Evolutionary conservation across 2,888 invertebrate species (phyloP).

Genomic region (Parascotia fuliginaria): DNA sequence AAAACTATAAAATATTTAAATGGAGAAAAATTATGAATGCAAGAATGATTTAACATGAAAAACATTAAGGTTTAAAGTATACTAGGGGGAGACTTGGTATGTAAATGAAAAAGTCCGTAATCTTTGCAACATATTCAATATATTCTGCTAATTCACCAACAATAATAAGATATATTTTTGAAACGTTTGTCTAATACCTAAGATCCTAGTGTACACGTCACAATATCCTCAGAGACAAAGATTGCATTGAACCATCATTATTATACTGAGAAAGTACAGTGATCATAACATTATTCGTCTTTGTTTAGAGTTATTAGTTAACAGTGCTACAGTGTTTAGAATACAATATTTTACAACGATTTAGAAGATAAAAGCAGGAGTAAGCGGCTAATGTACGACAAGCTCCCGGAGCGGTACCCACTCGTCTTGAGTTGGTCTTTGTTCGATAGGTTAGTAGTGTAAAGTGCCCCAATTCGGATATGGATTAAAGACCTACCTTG

Average conservation of each 20-base stretch:
- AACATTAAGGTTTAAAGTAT: slow-evolving; percentile 58
- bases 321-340: slow-evolving; percentile 76
- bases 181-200: slow-evolving; percentile 63
- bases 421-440: not conserved
- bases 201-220: slow-evolving; percentile 59
- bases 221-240: slow-evolving; percentile 78
- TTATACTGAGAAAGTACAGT: slow-evolving; percentile 74
- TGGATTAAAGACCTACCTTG: not conserved
- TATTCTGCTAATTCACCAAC: slow-evolving; percentile 81
- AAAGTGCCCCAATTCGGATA: not conserved
- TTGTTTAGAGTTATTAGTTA: slow-evolving; percentile 71
- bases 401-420: slow-evolving; percentile 16
- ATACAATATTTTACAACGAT: slow-evolving; percentile 75
- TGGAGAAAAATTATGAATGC: slow-evolving; percentile 68
- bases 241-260: slow-evolving; percentile 82
- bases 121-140: slow-evolving; percentile 82
- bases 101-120: slow-evolving; percentile 77
- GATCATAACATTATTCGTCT: slow-evolving; percentile 72
- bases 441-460: not conserved
- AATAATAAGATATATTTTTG: slow-evolving; percentile 58
- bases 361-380: slow-evolving; percentile 76
- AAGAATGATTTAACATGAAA: slow-evolving; percentile 65
- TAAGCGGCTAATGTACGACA: slow-evolving; percentile 66
- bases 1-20: slow-evolving; percentile 51
- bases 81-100: slow-evolving; percentile 59